Conservation (phyloP, 2,888 invertebrate species). For the Listrodromus nycthemerus region DNA sequence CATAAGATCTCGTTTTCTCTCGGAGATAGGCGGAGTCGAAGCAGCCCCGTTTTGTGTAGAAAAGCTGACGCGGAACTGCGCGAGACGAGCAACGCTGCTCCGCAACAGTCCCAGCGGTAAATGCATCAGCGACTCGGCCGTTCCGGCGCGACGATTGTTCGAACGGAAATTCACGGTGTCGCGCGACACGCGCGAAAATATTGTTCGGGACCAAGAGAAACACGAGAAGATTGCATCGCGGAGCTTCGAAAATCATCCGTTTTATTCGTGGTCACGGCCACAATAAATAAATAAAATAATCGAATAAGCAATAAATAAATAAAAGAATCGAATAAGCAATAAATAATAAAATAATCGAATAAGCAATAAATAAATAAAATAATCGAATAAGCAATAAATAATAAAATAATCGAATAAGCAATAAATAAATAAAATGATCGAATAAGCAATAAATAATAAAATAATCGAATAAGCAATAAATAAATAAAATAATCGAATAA, state of each 20-base stretch:
- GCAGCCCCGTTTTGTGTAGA: background rate
- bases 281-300: background rate
- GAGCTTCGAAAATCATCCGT: background rate
- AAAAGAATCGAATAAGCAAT: too few species aligned
- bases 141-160: constrained; percentile 23
- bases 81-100: background rate
- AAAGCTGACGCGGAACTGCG: background rate
- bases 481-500: too few species aligned
- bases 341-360: too few species aligned
- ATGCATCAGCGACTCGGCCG: constrained; percentile 29
- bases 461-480: too few species aligned
- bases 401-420: too few species aligned
- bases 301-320: too few species aligned
- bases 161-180: constrained; percentile 16
- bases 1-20: constrained; percentile 35
- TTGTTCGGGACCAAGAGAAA: background rate
- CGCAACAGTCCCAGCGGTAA: constrained; percentile 1
- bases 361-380: too few species aligned
- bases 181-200: too few species aligned
- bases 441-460: too few species aligned
- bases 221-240: background rate
- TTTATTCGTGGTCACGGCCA: background rate
- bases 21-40: constrained; percentile 9
- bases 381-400: too few species aligned
- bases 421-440: too few species aligned